Conservation (phyloP, 2,113 vertebrate genomes). For the Phalacrocorax aristotelis region DNA sequence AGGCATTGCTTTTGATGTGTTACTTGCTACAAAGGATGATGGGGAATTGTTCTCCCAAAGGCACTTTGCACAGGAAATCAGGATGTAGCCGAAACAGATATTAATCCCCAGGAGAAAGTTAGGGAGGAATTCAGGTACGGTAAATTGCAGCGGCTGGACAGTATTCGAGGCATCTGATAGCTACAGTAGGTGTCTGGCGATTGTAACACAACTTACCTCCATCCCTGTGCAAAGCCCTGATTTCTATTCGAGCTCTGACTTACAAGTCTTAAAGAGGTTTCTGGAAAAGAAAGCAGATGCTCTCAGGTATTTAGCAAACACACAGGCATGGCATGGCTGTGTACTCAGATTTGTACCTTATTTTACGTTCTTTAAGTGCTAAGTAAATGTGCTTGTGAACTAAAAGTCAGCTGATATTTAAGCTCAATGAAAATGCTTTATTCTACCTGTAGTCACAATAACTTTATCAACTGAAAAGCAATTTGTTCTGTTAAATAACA, state of each 20-base stretch:
- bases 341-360: neutral
- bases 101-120: constrained; percentile 51
- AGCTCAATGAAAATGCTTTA: neutral
- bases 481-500: neutral
- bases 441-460: neutral
- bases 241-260: neutral
- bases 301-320: neutral
- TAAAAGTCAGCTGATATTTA: neutral
- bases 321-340: no score
- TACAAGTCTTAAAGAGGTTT: neutral
- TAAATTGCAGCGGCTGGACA: constrained; percentile 26
- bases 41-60: constrained; percentile 54
- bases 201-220: neutral
- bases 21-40: constrained; percentile 27
- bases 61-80: constrained; percentile 62
- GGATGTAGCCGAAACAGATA: constrained; percentile 41
- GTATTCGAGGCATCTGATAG: neutral
- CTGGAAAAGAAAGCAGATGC: neutral
- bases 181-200: neutral
- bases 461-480: neutral
- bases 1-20: constrained; percentile 18
- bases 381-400: neutral
- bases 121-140: neutral
- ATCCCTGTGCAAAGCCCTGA: neutral
- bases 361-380: neutral